phyloP scores from a whole-genome alignment of 2,113 vertebrate genomes.

The Pipra filicauda region DNA sequence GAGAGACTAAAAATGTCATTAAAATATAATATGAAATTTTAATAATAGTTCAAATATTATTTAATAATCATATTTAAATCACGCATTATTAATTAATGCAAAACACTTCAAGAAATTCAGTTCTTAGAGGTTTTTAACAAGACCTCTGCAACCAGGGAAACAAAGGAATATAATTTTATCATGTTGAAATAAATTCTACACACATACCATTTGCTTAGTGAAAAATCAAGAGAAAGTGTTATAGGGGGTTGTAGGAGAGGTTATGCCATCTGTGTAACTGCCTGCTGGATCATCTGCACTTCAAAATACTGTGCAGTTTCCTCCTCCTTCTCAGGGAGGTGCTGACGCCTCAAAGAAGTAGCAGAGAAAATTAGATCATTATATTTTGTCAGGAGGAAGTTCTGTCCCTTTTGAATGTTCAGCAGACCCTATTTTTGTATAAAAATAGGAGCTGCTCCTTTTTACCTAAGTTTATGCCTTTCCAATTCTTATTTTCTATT shows the following conservation, averaged over 20 bases:
- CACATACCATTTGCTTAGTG: not conserved
- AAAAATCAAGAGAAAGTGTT: not conserved
- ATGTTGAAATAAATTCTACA: not conserved
- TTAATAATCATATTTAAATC: not conserved
- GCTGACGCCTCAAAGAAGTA: conserved; percentile 37
- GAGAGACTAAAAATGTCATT: not conserved
- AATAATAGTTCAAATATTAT: not conserved
- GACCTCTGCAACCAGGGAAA: not conserved
- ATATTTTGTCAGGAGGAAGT: not conserved
- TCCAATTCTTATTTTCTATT: not conserved
- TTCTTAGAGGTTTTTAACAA: not conserved
- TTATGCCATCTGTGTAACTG: not conserved
- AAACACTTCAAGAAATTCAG: not conserved
- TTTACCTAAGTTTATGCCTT: not conserved
- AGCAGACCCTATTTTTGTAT: not conserved
- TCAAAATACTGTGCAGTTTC: not conserved
- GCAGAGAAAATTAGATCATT: not conserved
- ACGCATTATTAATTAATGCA: not conserved
- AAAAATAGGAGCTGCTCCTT: not conserved
- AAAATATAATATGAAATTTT: not conserved
- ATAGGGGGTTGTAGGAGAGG: fast-evolving
- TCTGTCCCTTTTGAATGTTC: not conserved
- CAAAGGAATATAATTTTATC: not conserved
- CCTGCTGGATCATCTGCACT: not conserved
- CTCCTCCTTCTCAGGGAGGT: conserved; percentile 52